phyloP scores from a whole-genome alignment of 1,140 invertebrate species.

The Drosophila ficusphila region DNA sequence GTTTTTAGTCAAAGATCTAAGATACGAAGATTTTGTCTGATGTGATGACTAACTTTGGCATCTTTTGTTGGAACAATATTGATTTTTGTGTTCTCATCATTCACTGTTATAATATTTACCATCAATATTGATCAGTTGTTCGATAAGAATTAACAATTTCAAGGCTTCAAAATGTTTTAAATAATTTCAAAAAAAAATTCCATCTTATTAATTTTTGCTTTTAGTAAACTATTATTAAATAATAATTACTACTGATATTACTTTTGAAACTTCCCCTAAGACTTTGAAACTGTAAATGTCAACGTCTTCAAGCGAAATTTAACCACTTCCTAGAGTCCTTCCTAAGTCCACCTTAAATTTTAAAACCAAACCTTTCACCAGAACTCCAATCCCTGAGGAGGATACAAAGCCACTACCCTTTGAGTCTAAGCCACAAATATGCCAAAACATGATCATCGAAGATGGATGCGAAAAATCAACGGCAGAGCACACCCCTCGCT shows the following conservation, averaged over 20 bases:
- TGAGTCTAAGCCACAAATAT: slow-evolving; percentile 65
- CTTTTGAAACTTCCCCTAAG: no score
- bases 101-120: no score
- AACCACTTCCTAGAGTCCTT: background rate
- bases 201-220: no score
- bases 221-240: no score
- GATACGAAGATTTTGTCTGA: background rate
- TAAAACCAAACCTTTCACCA: slow-evolving; percentile 3
- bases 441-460: slow-evolving; percentile 75
- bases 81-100: no score
- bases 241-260: no score
- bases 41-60: background rate
- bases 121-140: no score
- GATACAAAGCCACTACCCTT: slow-evolving; percentile 28
- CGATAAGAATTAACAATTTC: no score
- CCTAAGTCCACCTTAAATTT: background rate
- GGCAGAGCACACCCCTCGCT: slow-evolving; percentile 32
- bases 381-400: slow-evolving; percentile 11
- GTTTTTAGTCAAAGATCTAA: background rate
- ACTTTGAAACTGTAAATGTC: background rate
- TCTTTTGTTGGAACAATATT: no score
- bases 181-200: no score
- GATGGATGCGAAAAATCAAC: slow-evolving; percentile 36
- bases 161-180: no score
- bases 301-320: background rate